phyloP scores from a whole-genome alignment of 2,888 invertebrate species.

The Cerastis leucographa region DNA sequence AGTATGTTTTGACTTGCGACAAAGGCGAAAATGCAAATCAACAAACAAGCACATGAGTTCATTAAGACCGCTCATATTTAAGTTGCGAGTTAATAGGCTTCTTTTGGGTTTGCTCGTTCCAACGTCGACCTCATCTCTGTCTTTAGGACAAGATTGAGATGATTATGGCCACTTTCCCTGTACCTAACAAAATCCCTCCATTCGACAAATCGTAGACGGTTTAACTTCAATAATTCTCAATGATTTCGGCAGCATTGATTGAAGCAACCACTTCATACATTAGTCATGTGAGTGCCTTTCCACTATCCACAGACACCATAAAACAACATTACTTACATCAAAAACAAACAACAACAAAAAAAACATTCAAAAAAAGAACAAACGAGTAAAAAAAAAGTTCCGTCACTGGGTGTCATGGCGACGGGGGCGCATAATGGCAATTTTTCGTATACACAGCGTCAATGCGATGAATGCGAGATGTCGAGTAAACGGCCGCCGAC shows the following conservation, averaged over 20 bases:
- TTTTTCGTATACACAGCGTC: slow-evolving; percentile 87
- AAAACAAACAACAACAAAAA: slow-evolving; percentile 40
- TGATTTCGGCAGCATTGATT: background rate
- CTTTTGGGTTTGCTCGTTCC: too few relatives aligned
- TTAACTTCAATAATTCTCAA: background rate
- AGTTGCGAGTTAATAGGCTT: too few relatives aligned
- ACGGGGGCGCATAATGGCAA: slow-evolving; percentile 84
- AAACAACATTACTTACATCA: slow-evolving; percentile 22
- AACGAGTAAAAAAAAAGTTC: slow-evolving; percentile 53
- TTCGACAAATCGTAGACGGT: background rate
- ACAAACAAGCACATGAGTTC: too few relatives aligned
- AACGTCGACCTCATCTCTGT: too few relatives aligned
- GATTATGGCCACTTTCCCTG: background rate
- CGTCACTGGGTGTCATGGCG: slow-evolving; percentile 79
- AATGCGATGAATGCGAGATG: slow-evolving; percentile 88
- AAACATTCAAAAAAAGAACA: slow-evolving; percentile 54
- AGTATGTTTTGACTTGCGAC: background rate
- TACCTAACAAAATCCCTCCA: background rate
- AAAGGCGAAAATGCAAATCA: background rate
- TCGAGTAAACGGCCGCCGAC: slow-evolving; percentile 88
- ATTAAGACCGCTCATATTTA: too few relatives aligned
- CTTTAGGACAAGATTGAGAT: too few relatives aligned
- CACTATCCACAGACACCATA: background rate
- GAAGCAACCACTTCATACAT: background rate
- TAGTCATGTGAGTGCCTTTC: background rate